Conservation (phyloP, 2,797 vertebrate genomes). For the Miichthys miiuy region DNA sequence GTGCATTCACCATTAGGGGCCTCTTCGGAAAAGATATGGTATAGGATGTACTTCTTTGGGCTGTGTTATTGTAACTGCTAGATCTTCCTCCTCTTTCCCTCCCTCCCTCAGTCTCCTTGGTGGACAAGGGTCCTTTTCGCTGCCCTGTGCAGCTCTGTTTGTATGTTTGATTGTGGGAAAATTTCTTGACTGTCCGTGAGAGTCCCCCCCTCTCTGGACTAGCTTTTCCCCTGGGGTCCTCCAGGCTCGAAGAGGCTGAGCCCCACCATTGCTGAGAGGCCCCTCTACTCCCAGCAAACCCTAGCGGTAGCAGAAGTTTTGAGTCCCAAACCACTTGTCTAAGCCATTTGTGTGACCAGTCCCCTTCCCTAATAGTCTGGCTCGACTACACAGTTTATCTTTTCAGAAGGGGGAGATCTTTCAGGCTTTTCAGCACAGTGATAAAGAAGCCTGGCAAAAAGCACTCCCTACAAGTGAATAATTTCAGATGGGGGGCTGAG, state of each 20-base stretch:
- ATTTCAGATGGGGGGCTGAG: constrained; percentile 55
- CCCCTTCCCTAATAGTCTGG: background rate
- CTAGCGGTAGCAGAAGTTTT: constrained; percentile 46
- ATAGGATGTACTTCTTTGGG: constrained; percentile 54
- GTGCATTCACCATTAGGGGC: constrained; percentile 36
- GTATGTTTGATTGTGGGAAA: constrained; percentile 88
- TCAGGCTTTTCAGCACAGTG: constrained; percentile 51
- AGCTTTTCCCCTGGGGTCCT: constrained; percentile 79
- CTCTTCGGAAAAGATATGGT: constrained; percentile 48
- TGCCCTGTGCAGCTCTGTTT: constrained; percentile 80
- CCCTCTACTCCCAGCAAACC: constrained; percentile 63
- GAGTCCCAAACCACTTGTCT: constrained; percentile 20
- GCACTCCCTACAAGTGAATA: constrained; percentile 65
- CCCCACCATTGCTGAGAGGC: constrained; percentile 50
- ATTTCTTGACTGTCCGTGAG: constrained; percentile 83
- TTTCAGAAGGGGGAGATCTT: constrained; percentile 34
- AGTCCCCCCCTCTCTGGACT: constrained; percentile 80
- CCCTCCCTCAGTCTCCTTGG: constrained; percentile 49
- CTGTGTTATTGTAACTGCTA: constrained; percentile 74
- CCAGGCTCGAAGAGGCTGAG: constrained; percentile 55
- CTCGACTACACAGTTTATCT: constrained; percentile 38
- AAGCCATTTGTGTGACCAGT: constrained; percentile 18
- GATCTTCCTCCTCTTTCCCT: constrained; percentile 50
- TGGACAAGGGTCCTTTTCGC: constrained; percentile 65
- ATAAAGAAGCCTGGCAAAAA: constrained; percentile 62